Conservation (phyloP, 2,113 vertebrate genomes). For the Rhombomys opimus region DNA sequence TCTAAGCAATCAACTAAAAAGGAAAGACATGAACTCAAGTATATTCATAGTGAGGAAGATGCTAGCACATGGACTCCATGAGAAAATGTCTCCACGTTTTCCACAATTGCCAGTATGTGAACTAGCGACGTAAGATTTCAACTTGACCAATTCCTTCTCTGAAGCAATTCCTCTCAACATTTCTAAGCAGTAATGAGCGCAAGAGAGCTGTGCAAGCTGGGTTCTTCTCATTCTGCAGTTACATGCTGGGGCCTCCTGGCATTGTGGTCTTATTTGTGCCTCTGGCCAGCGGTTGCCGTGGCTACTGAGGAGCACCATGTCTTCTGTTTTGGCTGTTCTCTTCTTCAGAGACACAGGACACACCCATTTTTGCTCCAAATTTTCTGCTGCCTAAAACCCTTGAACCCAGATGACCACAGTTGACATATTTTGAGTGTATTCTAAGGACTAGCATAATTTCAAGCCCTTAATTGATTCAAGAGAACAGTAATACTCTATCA, state of each 20-base stretch:
- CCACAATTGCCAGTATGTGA: neutral
- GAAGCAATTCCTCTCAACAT: neutral
- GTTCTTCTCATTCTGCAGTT: neutral
- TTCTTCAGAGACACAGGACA: neutral
- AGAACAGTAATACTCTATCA: neutral
- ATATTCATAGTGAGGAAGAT: conserved; percentile 2
- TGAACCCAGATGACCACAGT: neutral
- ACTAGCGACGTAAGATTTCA: neutral
- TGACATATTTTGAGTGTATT: neutral
- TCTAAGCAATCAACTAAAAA: neutral
- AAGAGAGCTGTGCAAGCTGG: neutral
- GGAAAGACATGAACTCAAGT: neutral
- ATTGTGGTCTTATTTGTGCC: neutral
- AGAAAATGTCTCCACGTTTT: neutral
- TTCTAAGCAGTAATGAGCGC: neutral
- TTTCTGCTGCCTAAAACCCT: neutral
- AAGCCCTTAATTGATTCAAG: neutral
- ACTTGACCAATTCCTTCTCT: neutral
- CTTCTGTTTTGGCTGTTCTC: neutral
- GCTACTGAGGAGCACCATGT: neutral
- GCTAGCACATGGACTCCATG: neutral
- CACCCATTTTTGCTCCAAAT: too few relatives aligned
- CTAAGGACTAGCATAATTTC: neutral
- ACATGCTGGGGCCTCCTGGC: neutral
- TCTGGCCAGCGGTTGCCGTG: neutral